Evolutionary conservation across 2,113 vertebrate genomes (phyloP), one percentile per base, ranked within the genome.

Genomic region (Prinia subflava): DNA sequence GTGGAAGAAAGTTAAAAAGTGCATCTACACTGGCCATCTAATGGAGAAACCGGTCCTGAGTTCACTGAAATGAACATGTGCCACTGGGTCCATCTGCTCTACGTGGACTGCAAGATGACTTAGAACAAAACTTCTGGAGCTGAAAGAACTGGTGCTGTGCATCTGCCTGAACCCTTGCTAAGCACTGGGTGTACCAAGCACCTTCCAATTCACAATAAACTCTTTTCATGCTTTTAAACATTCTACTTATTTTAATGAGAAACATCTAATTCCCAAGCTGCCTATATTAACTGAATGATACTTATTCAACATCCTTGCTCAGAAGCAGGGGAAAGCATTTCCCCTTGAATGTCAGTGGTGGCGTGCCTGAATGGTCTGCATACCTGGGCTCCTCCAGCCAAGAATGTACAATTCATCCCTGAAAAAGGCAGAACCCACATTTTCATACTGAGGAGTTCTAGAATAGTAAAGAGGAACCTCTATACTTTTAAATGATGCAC

Each of bases 231-330:
- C 70, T 87, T 89, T 91, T 90, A 92, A 91, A 83, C 28, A 4
- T 89, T 79, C 84, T 87, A 50, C 74, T 95, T 85, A 73, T 89
- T 94, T 95, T 82, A 92, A 94, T 53, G 89, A 91, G 83, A 92
- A 85, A 79, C 74, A 89, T 53, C 28, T 65, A 82, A 94, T 87
- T 94, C 93, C 91, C 93, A 89, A 79, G 67, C 41, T 59, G 53
- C 17, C 65, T 49, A 5, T 44, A 71, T 37, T 22, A 64, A 57
- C 62, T 91, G 81, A 97, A 94, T 76, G 67, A 80, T 2, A 67
- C 37, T 83, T 85, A 59, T 53, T 92, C 87, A 95, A 33, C 33
- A 55, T 23, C 91, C 69, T 37, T 27, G 64, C 65, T 92, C 47
- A 68, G 80, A 47, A 71, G 47, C 42, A 70, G 39, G 47, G 64